These are phyloP conservation scores for Hartigia nigra DNA, from an alignment of 2,888 invertebrate genomes.

Conservation along the genomic window DNA sequence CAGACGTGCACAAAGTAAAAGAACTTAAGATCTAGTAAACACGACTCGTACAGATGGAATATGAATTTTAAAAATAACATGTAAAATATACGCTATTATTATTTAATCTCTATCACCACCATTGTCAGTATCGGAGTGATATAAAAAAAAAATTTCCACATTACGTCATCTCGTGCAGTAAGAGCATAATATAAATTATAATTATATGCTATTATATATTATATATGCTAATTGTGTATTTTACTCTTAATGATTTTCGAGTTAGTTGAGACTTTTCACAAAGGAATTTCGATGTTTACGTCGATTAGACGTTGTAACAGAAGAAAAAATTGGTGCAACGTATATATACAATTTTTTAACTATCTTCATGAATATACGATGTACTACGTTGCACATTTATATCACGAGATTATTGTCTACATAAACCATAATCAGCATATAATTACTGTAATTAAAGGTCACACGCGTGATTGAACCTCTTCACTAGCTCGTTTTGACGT, in stretches of 20 bases:
- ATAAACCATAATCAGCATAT: constrained; percentile 4
- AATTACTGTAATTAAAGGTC: constrained; percentile 20
- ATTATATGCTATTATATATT: no score
- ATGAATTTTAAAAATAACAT: no score
- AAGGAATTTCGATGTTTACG: neutral
- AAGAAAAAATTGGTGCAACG: neutral
- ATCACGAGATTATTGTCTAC: no score
- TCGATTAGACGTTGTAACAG: neutral
- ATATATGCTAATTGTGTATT: neutral
- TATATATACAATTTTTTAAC: neutral
- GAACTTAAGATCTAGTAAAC: no score
- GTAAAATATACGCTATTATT: no score
- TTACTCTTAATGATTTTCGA: no score
- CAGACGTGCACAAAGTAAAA: no score
- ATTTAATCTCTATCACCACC: neutral
- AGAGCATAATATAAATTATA: neutral
- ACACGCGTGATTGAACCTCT: constrained; percentile 19
- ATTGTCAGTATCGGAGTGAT: neutral
- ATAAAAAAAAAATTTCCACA: neutral
- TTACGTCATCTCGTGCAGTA: neutral
- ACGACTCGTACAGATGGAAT: no score
- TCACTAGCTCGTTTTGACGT: constrained; percentile 13
- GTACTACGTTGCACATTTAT: no score
- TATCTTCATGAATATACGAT: no score
- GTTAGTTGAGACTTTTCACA: neutral